These are phyloP conservation scores for Tigriopus japonicus DNA, from an alignment of 1,140 invertebrate species.

Conservation along the genomic window DNA sequence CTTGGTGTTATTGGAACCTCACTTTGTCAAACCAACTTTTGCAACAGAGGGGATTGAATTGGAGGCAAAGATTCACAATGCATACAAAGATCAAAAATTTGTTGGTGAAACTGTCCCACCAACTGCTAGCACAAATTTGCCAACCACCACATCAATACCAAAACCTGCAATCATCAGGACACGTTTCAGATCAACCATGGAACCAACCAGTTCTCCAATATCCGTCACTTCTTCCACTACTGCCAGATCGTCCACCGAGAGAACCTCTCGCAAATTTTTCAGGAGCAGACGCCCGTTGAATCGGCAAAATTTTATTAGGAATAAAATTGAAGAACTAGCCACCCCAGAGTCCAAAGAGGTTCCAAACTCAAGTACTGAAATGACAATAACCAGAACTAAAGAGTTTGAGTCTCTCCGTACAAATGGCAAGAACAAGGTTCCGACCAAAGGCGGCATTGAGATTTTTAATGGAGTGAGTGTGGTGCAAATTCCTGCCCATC, in stretches of 20 bases:
- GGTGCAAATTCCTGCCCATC: too few species aligned
- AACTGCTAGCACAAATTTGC: conserved; percentile 9
- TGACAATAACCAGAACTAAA: too few species aligned
- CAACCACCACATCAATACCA: conserved; percentile 12
- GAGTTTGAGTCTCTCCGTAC: too few species aligned
- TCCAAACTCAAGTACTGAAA: too few species aligned
- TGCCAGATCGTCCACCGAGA: neutral
- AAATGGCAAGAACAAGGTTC: too few species aligned
- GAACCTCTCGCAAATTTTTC: neutral
- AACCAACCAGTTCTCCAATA: neutral
- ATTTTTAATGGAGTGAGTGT: neutral
- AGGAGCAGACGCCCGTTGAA: neutral
- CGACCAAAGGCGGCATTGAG: neutral
- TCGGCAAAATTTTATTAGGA: neutral
- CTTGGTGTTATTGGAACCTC: too few species aligned
- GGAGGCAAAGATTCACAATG: too few species aligned
- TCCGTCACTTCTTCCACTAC: conserved; percentile 7
- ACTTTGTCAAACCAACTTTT: too few species aligned
- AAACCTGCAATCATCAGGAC: neutral
- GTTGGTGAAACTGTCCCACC: conserved; percentile 4
- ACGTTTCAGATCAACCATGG: neutral
- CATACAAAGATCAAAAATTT: too few species aligned
- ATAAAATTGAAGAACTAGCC: neutral
- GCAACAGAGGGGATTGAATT: too few species aligned
- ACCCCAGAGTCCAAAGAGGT: neutral